phyloP scores from a whole-genome alignment of 2,888 invertebrate genomes.

The Antheraea yamamai region DNA sequence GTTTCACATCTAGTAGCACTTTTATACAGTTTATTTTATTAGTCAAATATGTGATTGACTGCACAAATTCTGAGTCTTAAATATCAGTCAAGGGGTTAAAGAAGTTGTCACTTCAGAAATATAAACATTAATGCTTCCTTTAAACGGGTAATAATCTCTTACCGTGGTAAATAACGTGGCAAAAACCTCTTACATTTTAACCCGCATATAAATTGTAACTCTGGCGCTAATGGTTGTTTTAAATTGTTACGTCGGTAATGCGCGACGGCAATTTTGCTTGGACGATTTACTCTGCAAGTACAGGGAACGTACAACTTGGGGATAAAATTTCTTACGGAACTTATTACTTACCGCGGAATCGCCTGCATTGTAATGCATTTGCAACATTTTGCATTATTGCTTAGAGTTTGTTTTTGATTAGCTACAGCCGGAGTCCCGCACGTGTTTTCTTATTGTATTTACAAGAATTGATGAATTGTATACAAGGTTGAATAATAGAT shows the following conservation, averaged over 20 bases:
- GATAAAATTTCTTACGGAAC: neutral
- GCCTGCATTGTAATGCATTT: neutral
- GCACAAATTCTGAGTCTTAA: no score
- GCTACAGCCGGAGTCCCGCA: no score
- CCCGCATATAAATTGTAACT: neutral
- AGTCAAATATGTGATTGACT: no score
- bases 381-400: no score
- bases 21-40: no score
- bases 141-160: neutral
- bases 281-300: neutral
- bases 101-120: neutral
- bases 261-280: neutral
- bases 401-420: no score
- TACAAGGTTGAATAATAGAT: no score
- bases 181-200: constrained; percentile 2
- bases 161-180: neutral
- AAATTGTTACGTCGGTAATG: neutral
- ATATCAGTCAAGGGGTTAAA: no score
- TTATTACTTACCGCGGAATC: neutral
- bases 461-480: no score
- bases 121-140: neutral
- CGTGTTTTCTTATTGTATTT: no score
- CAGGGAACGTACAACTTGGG: neutral
- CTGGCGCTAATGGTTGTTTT: constrained; percentile 8
- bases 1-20: no score